Conservation (phyloP, 2,797 vertebrate species). For the Aotus griseimembra region DNA sequence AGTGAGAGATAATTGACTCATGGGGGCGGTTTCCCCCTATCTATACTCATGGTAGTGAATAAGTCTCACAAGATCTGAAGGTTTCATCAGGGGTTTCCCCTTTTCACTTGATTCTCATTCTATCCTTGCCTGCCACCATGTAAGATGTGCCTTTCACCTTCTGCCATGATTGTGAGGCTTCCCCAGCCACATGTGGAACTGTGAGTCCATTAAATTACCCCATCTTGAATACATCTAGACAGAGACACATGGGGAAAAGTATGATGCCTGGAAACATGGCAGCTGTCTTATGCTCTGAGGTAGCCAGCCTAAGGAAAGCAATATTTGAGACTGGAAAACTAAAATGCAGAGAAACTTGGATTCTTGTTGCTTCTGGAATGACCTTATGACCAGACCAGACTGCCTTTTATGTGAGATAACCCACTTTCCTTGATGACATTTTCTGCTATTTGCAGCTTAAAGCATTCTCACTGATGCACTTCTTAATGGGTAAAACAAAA, state of each 20-base stretch:
- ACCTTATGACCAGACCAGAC: neutral
- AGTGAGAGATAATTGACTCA: too few relatives aligned
- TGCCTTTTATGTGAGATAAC: neutral
- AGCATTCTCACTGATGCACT: rapidly evolving
- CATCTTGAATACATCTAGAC: neutral
- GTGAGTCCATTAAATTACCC: neutral
- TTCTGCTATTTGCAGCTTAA: neutral
- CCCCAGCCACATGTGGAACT: too few relatives aligned
- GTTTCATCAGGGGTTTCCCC: too few relatives aligned
- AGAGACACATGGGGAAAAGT: neutral
- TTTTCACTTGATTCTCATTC: too few relatives aligned
- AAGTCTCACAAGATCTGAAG: too few relatives aligned
- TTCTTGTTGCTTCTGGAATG: neutral
- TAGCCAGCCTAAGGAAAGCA: neutral
- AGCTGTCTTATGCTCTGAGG: neutral
- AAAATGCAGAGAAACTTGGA: neutral
- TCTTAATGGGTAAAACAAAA: neutral
- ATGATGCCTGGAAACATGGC: neutral
- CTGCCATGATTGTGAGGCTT: too few relatives aligned
- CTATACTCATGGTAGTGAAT: too few relatives aligned
- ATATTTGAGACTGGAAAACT: neutral
- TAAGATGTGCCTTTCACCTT: too few relatives aligned
- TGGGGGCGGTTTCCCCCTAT: too few relatives aligned
- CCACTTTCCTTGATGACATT: neutral
- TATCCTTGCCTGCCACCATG: too few relatives aligned